Conservation (phyloP, 2,113 vertebrate species). For the Rattus norvegicus region GRCr8 NC_086023.1:135763501-135764000, state of each 20-base stretch:
- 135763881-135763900: no score
- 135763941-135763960: no score
- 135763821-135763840: no score
- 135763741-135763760: not conserved
- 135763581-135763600: conserved; percentile 10
- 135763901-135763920: no score
- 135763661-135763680: conserved; percentile 52
- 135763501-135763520: conserved; percentile 66
- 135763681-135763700: conserved; percentile 22
- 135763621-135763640: conserved; percentile 43
- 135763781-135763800: no score
- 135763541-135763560: conserved; percentile 56
- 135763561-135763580: conserved; percentile 40
- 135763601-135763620: conserved; percentile 47
- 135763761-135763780: not conserved
- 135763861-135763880: no score
- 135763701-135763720: conserved; percentile 13
- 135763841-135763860: no score
- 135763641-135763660: conserved; percentile 33
- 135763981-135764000: not conserved
- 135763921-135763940: no score
- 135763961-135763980: no score
- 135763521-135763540: conserved; percentile 49
- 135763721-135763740: conserved; percentile 39
- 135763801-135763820: no score